Evolutionary conservation across 2,113 vertebrate species (phyloP).

Genomic region (Canis aureus): DNA sequence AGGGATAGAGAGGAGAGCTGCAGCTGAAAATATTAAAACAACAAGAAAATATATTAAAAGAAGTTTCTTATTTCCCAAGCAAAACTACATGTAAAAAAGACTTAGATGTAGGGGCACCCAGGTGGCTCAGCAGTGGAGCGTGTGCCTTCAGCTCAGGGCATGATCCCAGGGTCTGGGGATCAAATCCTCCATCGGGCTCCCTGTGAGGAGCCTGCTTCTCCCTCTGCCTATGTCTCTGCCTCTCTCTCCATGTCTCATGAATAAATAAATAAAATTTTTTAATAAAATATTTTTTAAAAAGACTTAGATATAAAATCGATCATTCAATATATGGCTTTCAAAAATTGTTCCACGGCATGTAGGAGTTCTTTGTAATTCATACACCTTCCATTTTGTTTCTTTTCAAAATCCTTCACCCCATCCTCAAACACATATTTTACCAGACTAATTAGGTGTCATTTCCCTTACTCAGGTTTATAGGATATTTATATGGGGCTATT

Average conservation of each 20-base stretch:
- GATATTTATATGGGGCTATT: background rate
- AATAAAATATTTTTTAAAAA: too few species aligned
- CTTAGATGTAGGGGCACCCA: background rate
- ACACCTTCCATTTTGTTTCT: background rate
- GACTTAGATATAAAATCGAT: background rate
- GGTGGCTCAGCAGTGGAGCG: too few species aligned
- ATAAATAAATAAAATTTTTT: too few species aligned
- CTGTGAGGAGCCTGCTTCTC: too few species aligned
- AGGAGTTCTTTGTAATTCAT: background rate
- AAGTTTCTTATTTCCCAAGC: background rate
- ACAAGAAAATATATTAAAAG: background rate
- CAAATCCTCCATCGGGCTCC: too few species aligned
- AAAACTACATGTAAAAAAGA: background rate
- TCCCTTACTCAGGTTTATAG: background rate
- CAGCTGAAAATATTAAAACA: background rate
- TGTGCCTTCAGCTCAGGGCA: too few species aligned
- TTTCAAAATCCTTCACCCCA: background rate
- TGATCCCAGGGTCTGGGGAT: too few species aligned
- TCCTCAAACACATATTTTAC: background rate
- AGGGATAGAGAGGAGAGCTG: background rate
- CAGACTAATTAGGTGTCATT: background rate
- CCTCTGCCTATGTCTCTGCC: too few species aligned
- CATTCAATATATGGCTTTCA: background rate
- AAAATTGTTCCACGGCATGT: background rate
- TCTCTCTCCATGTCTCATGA: too few species aligned